These are phyloP conservation scores for Andrena trimmerana DNA, from an alignment of 2,888 invertebrate species.

Conservation along the genomic window DNA sequence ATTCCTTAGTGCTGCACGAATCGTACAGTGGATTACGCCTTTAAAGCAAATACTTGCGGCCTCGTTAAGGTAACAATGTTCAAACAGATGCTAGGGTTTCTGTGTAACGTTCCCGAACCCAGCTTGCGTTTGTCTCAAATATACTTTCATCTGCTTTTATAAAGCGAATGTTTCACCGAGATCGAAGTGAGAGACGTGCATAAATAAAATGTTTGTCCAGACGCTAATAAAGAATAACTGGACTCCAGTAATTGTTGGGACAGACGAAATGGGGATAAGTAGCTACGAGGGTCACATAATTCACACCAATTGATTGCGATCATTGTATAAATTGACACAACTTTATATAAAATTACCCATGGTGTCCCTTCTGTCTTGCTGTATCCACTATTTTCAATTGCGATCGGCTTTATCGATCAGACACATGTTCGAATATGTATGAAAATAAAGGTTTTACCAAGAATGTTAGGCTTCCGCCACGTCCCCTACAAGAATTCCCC, in stretches of 20 bases:
- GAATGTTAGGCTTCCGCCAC: too few species aligned
- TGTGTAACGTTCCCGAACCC: conserved; percentile 48
- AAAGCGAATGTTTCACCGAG: background rate
- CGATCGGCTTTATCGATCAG: too few species aligned
- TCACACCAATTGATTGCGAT: too few species aligned
- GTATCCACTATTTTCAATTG: too few species aligned
- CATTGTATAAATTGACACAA: too few species aligned
- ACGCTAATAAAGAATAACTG: background rate
- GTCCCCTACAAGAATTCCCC: background rate
- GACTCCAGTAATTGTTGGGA: background rate
- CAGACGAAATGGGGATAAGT: too few species aligned
- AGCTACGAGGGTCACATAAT: too few species aligned
- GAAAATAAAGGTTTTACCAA: too few species aligned
- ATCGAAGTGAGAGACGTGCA: background rate
- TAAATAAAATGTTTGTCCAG: too few species aligned
- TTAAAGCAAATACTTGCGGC: conserved; percentile 78
- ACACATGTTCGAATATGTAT: too few species aligned
- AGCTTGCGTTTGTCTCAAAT: conserved; percentile 32
- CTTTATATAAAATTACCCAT: too few species aligned
- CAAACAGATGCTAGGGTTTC: conserved; percentile 71
- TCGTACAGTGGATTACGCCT: conserved; percentile 63
- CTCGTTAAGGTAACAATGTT: conserved; percentile 80
- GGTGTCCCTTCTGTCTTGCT: too few species aligned
- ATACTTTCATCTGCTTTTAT: background rate
- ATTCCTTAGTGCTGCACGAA: conserved; percentile 32